A percentile compares a stretch with the other conserved stretches of the same genome.
phyloP scores from a whole-genome alignment of 2,113 vertebrate genomes.

The Dipodomys merriami region DNA sequence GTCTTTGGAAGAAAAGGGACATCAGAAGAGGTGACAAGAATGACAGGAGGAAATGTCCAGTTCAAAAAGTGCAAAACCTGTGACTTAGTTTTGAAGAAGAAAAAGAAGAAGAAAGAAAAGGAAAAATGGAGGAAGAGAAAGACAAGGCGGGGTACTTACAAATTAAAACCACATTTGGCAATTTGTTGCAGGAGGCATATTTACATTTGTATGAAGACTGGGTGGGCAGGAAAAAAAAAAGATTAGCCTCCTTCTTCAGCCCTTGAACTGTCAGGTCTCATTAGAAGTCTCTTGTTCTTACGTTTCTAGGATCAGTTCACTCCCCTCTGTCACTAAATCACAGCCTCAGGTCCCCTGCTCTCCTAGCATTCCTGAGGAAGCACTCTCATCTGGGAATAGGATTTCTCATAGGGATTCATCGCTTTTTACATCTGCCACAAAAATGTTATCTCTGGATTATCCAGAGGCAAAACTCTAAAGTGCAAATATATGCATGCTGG shows the following conservation, averaged over 20 bases:
- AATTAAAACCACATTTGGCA: conserved; percentile 90
- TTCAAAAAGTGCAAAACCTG: conserved; percentile 80
- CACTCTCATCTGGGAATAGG: conserved; percentile 60
- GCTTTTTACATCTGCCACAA: conserved; percentile 53
- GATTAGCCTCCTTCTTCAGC: conserved; percentile 83
- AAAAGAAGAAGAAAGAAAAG: conserved; percentile 8
- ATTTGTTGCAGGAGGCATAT: conserved; percentile 85
- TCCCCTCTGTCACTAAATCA: conserved; percentile 71
- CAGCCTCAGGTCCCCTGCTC: not conserved
- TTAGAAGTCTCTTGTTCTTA: conserved; percentile 81
- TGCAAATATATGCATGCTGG: not conserved
- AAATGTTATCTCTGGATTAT: not conserved
- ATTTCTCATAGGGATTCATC: not conserved
- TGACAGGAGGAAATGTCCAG: conserved; percentile 81
- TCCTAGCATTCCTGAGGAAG: conserved; percentile 24
- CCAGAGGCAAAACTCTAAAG: conserved; percentile 37
- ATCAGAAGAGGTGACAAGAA: conserved; percentile 82
- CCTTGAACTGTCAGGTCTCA: conserved; percentile 86
- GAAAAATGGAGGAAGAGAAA: conserved; percentile 23
- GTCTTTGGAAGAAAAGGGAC: conserved; percentile 81
- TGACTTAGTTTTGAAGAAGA: conserved; percentile 63
- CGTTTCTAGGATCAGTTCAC: conserved; percentile 77
- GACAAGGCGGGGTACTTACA: conserved; percentile 78
- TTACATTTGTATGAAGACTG: conserved; percentile 88
- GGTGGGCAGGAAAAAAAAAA: conserved; percentile 84